A percentile compares a stretch with the other conserved stretches of the same genome.
Evolutionary conservation across 1,140 invertebrate species (phyloP).

Genomic region (Drosophila tsacasi): DNA sequence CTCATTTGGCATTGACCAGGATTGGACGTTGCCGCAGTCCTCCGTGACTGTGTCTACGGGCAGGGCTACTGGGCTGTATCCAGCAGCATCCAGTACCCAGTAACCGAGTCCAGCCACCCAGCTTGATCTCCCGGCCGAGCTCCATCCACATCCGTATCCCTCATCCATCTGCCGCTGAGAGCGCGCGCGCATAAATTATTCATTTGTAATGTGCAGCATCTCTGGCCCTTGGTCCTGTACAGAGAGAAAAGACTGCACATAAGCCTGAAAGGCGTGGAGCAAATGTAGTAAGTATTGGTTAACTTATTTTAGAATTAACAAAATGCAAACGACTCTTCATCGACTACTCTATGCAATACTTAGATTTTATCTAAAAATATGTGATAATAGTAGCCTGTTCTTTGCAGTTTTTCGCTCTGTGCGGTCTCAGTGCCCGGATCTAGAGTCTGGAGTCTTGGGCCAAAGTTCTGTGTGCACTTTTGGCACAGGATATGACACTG

Average conservation of each 20-base stretch:
- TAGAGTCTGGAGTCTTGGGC: constrained; percentile 23
- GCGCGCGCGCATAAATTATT: constrained; percentile 78
- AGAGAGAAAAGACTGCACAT: neutral
- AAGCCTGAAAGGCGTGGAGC: no score
- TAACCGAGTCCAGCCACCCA: constrained; percentile 4
- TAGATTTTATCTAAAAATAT: neutral
- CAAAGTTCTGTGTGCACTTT: constrained; percentile 70
- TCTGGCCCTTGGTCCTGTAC: constrained; percentile 21
- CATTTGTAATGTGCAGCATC: constrained; percentile 78
- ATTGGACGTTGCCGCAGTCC: constrained; percentile 46
- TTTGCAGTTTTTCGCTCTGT: neutral
- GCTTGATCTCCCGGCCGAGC: constrained; percentile 21
- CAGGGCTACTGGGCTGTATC: constrained; percentile 10
- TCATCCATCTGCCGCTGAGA: constrained; percentile 72
- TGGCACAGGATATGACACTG: constrained; percentile 82
- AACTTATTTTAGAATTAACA: neutral
- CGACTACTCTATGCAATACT: neutral
- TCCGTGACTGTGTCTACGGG: constrained; percentile 52
- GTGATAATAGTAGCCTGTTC: neutral
- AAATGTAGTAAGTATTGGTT: neutral
- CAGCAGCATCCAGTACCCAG: constrained; percentile 14
- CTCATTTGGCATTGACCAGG: constrained; percentile 78
- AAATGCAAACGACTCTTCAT: neutral
- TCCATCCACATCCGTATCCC: constrained; percentile 42
- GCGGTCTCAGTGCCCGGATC: neutral